Base-by-base conservation (phyloP, 1,140 invertebrate genomes). In the Argopecten irradians region DNA sequence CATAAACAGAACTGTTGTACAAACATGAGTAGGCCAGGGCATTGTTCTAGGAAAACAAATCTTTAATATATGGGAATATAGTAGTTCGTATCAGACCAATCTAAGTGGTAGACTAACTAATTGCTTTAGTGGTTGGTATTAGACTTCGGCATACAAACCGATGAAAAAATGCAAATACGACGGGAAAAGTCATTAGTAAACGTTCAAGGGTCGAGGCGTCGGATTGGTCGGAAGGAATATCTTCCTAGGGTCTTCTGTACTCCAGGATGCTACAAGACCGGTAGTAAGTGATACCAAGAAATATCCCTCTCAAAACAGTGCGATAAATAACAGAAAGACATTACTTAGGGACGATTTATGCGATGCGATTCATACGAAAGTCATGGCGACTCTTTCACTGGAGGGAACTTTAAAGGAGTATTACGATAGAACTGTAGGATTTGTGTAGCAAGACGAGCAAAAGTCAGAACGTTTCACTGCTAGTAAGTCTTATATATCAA, bases 31-130 rank as follows among this genome's bases (percentile, higher is more conserved):
- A 13, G 36, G 13, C 55, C 8, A 28, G n/a, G 5, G n/a, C 8
- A 71, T 28, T n/a, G 55, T 28, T 71, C 55, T 3, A n/a, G 36
- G 55, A 71, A 71, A 71, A 71, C 13, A 71, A 71, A 71, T 71
- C 55, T 71, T 1, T 71, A 71, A 71, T 71, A 7, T 28, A 71
- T 71, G 3, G 28, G n/a, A 71, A 71, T 71, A 28, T 28, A 5
- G 22, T 71, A 0, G 55, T 71, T n/a, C 5, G 55, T 28, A 71
- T 71, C 55, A n/a, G 55, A n/a, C n/a, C 22, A 22, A 71, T 1
- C 55, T 71, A 71, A 71, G 55, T 71, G 55, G 22, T 71, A 71
- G 55, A 71, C 55, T 28, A 71, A 71, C 55, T 71, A 71, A 71
- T 71, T 28, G 55, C n/a, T 28, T 71, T 71, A 71, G 22, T 71